Evolutionary conservation across 2,888 invertebrate genomes (phyloP), one percentile per base, ranked within the genome.

Genomic region (Trachelus troglodyta): DNA sequence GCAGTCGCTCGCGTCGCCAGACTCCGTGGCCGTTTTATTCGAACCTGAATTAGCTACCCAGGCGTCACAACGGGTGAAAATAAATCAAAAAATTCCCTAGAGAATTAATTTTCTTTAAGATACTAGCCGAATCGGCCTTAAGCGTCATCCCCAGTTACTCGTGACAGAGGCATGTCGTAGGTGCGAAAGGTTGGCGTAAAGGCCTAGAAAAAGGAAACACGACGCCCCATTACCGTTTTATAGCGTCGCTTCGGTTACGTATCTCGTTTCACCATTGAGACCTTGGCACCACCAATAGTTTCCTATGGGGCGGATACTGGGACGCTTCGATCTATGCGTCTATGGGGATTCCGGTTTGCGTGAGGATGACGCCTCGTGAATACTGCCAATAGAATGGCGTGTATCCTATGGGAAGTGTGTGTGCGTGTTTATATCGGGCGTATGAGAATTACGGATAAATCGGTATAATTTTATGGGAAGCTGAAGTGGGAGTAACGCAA

Each of bases 211-310:
- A 89, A 88, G 88, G 90, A 90, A 90, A 90, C 84, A 89, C 88
- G 90, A 90, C 89, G 91, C 91, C 90, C 90, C 89, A 90, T 91
- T 91, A 90, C 90, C 90, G 89, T 90, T 90, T 90, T 90, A 90
- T 87, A 89, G 86, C 85, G 83, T 87, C 86, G 90, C 87, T 91
- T 89, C 87, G 88, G 90, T 91, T 90, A 91, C 91, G 86, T 90
- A 89, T 91, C 90, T 80, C 87, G 88, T 90, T 91, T 90, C 91
- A 89, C 89, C 87, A 90, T 90, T 90, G 90, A 90, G 89, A 88
- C 87, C 88, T 90, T 89, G 89, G 85, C 89, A 87, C 90, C 88
- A 87, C 87, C 89, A 87, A 90, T 89, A 89, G 90, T 89, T 89
- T 89, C 86, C 86, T 88, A 87, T 73, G 74, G 79, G 84, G 84